Base-by-base conservation (phyloP, 2,888 invertebrate species). In the Volucella inflata region DNA sequence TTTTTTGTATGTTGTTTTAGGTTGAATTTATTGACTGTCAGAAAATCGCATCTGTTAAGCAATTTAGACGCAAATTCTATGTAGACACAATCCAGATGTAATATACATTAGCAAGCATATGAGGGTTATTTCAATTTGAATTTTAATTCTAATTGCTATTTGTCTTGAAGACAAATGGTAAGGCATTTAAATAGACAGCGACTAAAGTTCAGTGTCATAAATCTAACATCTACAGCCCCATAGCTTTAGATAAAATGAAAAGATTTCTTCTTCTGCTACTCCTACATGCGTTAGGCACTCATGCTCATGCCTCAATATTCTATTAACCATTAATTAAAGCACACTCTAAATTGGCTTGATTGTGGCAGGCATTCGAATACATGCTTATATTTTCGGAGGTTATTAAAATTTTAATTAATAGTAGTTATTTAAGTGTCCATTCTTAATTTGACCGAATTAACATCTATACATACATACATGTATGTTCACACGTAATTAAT, bases 191-290 rank as follows among this genome's bases (percentile, higher is more conserved):
- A 17, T 48, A 48, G 42, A 40, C 40, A 11, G 48, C 21, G 59
- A 67, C 75, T 50, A 76, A 76, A 81, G 81, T 85, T 81, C 85
- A 85, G 67, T 81, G 85, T 68, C 85, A 70, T 85, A 85, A 85
- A 85, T 85, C 85, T 77, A 76, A 40, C 51, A 84, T 84, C 68
- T 62, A 70, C 51, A 79, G 21, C 12, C 6, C 30, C 30, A 30
- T 30, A 30, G 30, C 30, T 30, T 51, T 42, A 48, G 42, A 38
- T 55, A 16, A 46, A 71, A 14, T 14, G 48, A 79, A 57, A 44
- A 68, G 70, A 75, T 80, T 85, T 80, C 53, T 46, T 55, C 44
- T 65, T 12, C 16, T 65, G 51, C 38, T 65, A 79, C 83, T 75
- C 84, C 84, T 75, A 84, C 84, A 80, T 75, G 51, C 59, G 48